phyloP scores from a whole-genome alignment of 2,888 invertebrate species.

The Sarcophaga variegata region DNA sequence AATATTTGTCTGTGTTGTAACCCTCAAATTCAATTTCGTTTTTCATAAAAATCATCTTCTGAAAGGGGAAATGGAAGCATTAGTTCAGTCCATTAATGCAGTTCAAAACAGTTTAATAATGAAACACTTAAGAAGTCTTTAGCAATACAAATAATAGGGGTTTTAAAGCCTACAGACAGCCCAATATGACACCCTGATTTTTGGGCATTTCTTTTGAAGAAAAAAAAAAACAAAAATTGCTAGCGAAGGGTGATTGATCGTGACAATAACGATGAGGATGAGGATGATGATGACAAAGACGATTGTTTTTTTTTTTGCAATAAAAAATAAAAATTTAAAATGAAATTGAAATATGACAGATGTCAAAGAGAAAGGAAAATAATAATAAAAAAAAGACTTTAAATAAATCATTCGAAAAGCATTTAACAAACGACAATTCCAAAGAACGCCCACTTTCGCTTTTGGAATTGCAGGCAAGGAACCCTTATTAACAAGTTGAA shows the following conservation, averaged over 20 bases:
- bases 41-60: conserved; percentile 55
- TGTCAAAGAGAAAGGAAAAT: conserved; percentile 37
- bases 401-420: not conserved
- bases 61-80: conserved; percentile 42
- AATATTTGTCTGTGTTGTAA: conserved; percentile 13
- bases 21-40: conserved; percentile 24
- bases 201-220: not conserved
- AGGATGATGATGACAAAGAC: conserved; percentile 30
- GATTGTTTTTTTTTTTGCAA: conserved; percentile 35
- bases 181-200: not conserved
- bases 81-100: conserved; percentile 4
- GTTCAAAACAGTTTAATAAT: conserved; percentile 38
- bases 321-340: conserved; percentile 9
- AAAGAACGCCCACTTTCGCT: conserved; percentile 21
- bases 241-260: conserved; percentile 46
- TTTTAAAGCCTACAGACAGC: conserved; percentile 35
- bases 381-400: not conserved
- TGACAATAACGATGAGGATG: not conserved
- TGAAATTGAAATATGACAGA: conserved; percentile 54
- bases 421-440: too few relatives aligned
- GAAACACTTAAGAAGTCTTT: conserved; percentile 57
- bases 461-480: not conserved
- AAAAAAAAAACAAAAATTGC: not conserved
- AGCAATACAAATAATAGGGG: conserved; percentile 42
- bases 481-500: not conserved